Percentiles rank a stretch among this genome's conserved stretches.
Evolutionary conservation across 2,888 invertebrate species (phyloP).

Genomic region (Nymphalis polychloros): DNA sequence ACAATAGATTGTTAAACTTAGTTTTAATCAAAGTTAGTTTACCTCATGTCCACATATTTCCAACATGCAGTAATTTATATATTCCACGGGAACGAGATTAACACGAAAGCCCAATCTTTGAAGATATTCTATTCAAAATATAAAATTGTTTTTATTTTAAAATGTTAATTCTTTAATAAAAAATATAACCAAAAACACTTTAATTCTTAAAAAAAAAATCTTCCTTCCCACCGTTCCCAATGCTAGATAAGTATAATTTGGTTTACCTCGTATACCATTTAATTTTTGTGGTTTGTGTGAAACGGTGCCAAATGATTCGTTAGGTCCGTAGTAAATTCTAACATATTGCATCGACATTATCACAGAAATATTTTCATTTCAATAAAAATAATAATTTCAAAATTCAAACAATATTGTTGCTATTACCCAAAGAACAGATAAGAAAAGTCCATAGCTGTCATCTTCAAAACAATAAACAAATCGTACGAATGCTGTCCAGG

Average conservation of each 20-base stretch:
- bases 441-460: background rate
- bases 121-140: constrained; percentile 52
- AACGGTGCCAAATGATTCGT: constrained; percentile 52
- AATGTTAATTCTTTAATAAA: no score
- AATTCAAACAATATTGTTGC: background rate
- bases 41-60: constrained; percentile 69
- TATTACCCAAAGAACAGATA: background rate
- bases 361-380: constrained; percentile 4
- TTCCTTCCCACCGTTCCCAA: no score
- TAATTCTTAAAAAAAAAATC: no score
- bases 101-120: constrained; percentile 60
- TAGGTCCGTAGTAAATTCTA: constrained; percentile 62
- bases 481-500: no score
- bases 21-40: constrained; percentile 32
- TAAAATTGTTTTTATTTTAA: background rate
- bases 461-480: no score
- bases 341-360: constrained; percentile 54
- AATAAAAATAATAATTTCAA: background rate
- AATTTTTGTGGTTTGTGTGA: constrained; percentile 63
- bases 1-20: no score
- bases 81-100: constrained; percentile 54
- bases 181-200: no score
- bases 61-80: constrained; percentile 59
- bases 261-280: constrained; percentile 56
- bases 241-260: background rate